Conservation (phyloP, 2,888 invertebrate genomes). For the Mythimna vitellina region DNA sequence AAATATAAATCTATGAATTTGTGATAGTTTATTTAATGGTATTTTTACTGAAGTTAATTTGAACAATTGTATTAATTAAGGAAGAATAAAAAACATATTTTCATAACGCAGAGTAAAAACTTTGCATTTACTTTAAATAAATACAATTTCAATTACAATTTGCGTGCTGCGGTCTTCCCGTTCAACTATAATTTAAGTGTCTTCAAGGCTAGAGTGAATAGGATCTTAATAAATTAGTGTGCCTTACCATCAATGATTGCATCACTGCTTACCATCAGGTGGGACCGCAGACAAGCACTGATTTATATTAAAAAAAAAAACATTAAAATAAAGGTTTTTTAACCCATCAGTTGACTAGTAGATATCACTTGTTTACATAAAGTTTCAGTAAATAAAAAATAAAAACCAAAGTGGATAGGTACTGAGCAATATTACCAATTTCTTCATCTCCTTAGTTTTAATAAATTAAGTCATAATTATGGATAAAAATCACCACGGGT, state of each 20-base stretch:
- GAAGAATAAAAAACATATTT: neutral
- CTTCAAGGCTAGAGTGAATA: no score
- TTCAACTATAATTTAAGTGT: no score
- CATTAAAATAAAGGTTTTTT: neutral
- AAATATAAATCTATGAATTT: conserved; percentile 23
- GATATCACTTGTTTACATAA: no score
- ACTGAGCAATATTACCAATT: neutral
- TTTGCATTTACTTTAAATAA: neutral
- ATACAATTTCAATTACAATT: no score
- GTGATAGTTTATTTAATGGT: conserved; percentile 17
- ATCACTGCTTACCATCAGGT: no score
- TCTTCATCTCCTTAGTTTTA: neutral
- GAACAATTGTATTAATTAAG: neutral
- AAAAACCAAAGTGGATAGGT: neutral
- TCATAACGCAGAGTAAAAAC: neutral
- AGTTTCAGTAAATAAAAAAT: no score
- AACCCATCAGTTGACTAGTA: no score
- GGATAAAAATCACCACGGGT: neutral
- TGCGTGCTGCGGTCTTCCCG: no score
- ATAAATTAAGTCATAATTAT: conserved; percentile 6
- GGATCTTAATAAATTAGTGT: no score
- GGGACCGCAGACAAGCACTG: no score
- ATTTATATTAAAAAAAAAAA: neutral
- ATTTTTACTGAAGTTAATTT: neutral
- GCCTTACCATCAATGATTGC: no score